Evolutionary conservation across 2,888 invertebrate species (phyloP).

Genomic region (Dryomyza anilis): DNA sequence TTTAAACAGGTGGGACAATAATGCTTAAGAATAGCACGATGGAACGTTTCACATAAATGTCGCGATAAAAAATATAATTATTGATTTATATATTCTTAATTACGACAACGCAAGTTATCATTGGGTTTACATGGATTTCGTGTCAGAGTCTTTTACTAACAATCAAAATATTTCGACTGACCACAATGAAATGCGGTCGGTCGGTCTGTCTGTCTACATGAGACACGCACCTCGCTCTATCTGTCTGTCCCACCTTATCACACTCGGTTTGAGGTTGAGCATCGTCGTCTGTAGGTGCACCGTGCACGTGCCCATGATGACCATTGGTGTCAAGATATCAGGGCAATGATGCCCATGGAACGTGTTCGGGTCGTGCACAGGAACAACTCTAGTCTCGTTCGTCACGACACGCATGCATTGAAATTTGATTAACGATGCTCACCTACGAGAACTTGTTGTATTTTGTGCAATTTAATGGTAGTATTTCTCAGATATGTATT

Average conservation of each 20-base stretch:
- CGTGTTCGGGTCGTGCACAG: not conserved
- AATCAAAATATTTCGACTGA: no score
- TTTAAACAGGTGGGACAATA: no score
- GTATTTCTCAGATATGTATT: not conserved
- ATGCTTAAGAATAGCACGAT: no score
- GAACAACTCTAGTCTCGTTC: not conserved
- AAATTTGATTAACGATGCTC: conserved; percentile 32
- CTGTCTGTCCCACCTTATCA: not conserved
- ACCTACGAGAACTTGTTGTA: conserved; percentile 17
- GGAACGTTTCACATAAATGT: no score
- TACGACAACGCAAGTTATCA: no score
- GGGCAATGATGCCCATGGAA: not conserved
- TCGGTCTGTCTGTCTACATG: not conserved
- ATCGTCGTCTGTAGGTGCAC: no score
- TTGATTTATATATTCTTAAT: no score
- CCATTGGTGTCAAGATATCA: not conserved
- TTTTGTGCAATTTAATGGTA: not conserved
- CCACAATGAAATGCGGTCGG: not conserved
- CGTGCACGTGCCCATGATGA: not conserved
- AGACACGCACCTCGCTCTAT: not conserved
- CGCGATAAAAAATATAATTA: no score
- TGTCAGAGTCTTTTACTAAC: not conserved
- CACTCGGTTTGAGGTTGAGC: not conserved
- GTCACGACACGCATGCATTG: not conserved
- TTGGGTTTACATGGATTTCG: no score